Evolutionary conservation across 1,140 invertebrate genomes (phyloP).

Genomic region (Zaprionus tsacasi): DNA sequence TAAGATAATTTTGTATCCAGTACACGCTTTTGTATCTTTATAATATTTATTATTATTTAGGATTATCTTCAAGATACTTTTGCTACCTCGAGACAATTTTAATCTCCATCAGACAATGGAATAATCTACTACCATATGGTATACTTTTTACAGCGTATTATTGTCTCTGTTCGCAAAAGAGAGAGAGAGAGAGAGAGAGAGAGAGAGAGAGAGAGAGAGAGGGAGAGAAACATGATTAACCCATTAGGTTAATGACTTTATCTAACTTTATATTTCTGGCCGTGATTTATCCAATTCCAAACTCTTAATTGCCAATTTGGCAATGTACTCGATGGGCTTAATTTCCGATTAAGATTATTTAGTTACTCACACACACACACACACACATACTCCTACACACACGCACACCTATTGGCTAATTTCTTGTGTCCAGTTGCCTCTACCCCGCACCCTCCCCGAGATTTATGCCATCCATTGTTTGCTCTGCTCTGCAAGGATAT

Average conservation of each 20-base stretch:
- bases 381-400: conserved; percentile 3
- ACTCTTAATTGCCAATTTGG: conserved; percentile 38
- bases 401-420: conserved; percentile 23
- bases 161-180: neutral
- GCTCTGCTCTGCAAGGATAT: neutral
- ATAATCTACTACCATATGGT: too few relatives aligned
- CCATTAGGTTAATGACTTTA: conserved; percentile 28
- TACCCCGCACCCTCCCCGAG: conserved; percentile 8
- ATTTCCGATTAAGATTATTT: conserved; percentile 49
- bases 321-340: conserved; percentile 47
- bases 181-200: neutral
- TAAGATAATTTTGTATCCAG: too few relatives aligned
- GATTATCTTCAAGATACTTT: too few relatives aligned
- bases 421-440: conserved; percentile 20
- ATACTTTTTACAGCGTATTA: neutral
- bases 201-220: neutral
- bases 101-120: neutral
- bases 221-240: conserved; percentile 8
- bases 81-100: neutral
- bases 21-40: too few relatives aligned
- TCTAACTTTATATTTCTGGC: conserved; percentile 1
- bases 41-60: too few relatives aligned
- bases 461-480: conserved; percentile 50
- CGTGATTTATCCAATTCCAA: conserved; percentile 30
- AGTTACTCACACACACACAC: conserved; percentile 9